Conservation (phyloP, 2,888 invertebrate species). For the Teleiodes luculella region DNA sequence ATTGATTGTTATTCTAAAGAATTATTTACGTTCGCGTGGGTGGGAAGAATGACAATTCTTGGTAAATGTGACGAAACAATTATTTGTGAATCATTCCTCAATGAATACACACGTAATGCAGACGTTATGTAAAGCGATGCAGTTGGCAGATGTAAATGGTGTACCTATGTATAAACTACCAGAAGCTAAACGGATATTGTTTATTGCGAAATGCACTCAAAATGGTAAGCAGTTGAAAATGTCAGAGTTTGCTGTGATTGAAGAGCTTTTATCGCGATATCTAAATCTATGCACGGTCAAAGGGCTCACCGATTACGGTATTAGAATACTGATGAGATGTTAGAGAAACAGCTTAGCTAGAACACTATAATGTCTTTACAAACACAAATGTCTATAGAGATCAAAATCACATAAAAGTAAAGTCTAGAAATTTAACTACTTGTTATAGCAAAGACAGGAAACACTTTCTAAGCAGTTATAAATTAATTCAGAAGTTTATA, state of each 20-base stretch:
- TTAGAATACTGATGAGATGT: conserved; percentile 35
- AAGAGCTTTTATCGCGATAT: conserved; percentile 43
- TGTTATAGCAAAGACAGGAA: conserved; percentile 15
- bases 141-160: conserved; percentile 31
- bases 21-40: conserved; percentile 47
- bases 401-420: background rate
- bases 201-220: conserved; percentile 44
- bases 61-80: conserved; percentile 54
- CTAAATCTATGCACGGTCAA: conserved; percentile 39
- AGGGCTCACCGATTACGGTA: conserved; percentile 34
- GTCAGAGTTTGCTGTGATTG: conserved; percentile 46
- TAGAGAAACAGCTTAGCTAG: conserved; percentile 14
- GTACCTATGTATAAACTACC: conserved; percentile 30
- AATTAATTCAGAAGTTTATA: background rate
- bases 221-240: conserved; percentile 53
- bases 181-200: conserved; percentile 27
- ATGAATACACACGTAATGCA: conserved; percentile 29
- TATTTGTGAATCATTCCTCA: conserved; percentile 47
- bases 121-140: conserved; percentile 26
- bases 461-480: background rate
- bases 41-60: conserved; percentile 53
- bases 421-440: background rate
- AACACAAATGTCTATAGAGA: background rate
- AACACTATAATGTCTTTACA: background rate
- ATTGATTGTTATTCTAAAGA: conserved; percentile 33